Base-by-base conservation (phyloP, 2,797 vertebrate species). In the Naso thynnoides region DNA sequence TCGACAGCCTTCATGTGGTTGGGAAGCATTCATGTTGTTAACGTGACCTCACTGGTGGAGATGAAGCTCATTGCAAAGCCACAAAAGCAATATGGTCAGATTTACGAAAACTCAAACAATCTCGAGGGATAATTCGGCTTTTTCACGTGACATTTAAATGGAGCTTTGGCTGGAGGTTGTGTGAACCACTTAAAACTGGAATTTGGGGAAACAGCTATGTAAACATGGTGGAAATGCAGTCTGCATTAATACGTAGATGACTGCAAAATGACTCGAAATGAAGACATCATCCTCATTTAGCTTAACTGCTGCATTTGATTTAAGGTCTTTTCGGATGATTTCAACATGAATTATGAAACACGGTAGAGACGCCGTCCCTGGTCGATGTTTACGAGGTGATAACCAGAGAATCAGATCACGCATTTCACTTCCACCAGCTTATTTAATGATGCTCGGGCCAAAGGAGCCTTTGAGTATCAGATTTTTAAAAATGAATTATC, bases 241-340 rank as follows among this genome's bases (percentile, higher is more conserved):
- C 29, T n/a, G 79, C 73, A 45, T 75, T 90, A 93, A 86, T 87
- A 61, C 79, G 81, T 54, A 65, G 70, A 89, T 76, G 77, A 77
- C 84, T 64, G 77, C 24, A 64, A 78, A 90, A 79, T 38, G 63
- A 62, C 78, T 87, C 74, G 70, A 36, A 82, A 76, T 36, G 33
- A 36, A 36, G 33, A 70, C 79, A 68, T 85, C 78, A 90, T 86
- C 86, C 88, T 90, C 80, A 83, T 89, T 87, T 73, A 89, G 87
- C 82, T 90, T 88, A 89, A 70, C 71, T 26, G 60, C 48, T 56
- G 77, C 81, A 78, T 88, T 86, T 76, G 78, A 86, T 90, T 89
- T 78, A 85, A 86, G 71, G 81, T 58, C 56, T 79, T 87, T 87
- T 56, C 23, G 76, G 76, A 63, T 60, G 70, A 78, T 75, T 72